Conservation (phyloP, 2,113 vertebrate genomes). For the Hyaena hyaena region DNA sequence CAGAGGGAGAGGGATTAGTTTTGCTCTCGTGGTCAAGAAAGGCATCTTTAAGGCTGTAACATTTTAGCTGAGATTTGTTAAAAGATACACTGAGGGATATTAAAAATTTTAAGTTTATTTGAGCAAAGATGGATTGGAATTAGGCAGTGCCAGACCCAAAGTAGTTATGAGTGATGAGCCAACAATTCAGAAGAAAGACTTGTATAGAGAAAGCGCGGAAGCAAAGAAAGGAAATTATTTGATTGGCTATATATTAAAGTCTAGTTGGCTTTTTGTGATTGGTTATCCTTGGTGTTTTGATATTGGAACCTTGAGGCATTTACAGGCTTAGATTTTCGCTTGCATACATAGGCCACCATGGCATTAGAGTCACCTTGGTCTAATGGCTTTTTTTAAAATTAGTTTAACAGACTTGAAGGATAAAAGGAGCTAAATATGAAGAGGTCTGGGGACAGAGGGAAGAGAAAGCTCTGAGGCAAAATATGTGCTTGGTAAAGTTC, state of each 20-base stretch:
- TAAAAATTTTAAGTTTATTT: not conserved
- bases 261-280: not conserved
- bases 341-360: not conserved
- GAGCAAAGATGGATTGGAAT: not conserved
- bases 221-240: not conserved
- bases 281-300: not conserved
- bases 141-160: not conserved
- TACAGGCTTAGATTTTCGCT: not conserved
- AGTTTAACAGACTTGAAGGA: not conserved
- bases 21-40: not conserved
- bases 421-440: not conserved
- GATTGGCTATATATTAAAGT: not conserved
- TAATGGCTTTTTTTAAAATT: not conserved
- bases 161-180: not conserved
- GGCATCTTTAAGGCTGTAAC: not conserved
- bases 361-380: not conserved
- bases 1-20: not conserved
- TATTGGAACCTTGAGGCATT: not conserved
- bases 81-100: not conserved
- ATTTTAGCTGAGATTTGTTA: not conserved
- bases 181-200: not conserved
- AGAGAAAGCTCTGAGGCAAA: not conserved
- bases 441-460: not conserved
- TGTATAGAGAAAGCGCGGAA: not conserved
- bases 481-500: not conserved